These are phyloP conservation scores for Petaurus breviceps DNA, from an alignment of 2,113 vertebrate species.

Conservation along the genomic window DNA sequence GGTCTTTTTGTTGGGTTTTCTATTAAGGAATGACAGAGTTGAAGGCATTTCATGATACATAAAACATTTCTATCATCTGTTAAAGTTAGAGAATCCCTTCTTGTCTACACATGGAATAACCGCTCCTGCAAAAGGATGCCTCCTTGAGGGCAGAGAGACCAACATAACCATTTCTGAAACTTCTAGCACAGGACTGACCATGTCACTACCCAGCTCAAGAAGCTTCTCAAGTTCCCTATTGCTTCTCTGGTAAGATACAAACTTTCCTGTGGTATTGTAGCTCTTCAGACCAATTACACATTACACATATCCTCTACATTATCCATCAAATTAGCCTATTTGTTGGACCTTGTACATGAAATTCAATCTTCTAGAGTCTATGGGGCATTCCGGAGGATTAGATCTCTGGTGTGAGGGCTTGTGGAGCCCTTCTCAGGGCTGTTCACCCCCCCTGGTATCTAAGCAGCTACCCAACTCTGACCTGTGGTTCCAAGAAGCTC, in stretches of 20 bases:
- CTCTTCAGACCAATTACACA: not conserved
- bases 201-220: not conserved
- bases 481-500: too few species aligned
- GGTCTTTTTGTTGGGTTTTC: not conserved
- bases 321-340: not conserved
- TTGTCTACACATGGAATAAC: too few species aligned
- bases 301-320: not conserved
- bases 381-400: too few species aligned
- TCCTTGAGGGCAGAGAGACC: not conserved
- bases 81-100: not conserved
- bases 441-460: too few species aligned
- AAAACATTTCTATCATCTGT: not conserved
- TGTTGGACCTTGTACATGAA: not conserved
- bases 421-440: too few species aligned
- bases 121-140: not conserved
- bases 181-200: not conserved
- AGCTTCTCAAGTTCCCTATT: not conserved
- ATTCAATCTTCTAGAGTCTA: not conserved
- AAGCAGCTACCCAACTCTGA: too few species aligned
- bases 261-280: not conserved
- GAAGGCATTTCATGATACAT: not conserved
- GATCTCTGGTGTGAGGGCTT: too few species aligned
- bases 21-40: not conserved
- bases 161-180: not conserved
- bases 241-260: not conserved